Evolutionary conservation across 2,888 invertebrate genomes (phyloP).

Genomic region (Liposcelis brunnea): DNA sequence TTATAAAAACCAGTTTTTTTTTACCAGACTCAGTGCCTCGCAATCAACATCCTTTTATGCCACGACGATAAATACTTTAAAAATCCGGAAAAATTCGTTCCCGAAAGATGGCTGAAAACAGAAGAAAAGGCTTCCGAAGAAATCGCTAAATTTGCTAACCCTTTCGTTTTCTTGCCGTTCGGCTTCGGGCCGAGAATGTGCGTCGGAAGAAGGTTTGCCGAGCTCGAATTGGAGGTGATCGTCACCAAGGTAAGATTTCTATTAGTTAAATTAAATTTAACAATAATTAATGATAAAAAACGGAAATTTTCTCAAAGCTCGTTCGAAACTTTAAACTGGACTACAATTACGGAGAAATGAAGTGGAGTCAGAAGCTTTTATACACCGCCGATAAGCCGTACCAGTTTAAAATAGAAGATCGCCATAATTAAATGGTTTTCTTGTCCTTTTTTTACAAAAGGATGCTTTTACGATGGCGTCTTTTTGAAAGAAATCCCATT

Average conservation of each 20-base stretch:
- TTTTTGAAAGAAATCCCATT: too few relatives aligned
- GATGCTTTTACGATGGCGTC: too few relatives aligned
- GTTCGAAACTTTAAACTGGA: neutral
- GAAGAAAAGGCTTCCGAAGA: neutral
- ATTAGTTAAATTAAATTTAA: neutral
- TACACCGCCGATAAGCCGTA: neutral
- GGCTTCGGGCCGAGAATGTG: conserved; percentile 21
- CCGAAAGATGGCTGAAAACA: conserved; percentile 29
- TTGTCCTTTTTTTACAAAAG: too few relatives aligned
- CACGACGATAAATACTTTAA: conserved; percentile 20
- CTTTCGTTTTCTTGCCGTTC: conserved; percentile 19
- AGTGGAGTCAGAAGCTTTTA: neutral
- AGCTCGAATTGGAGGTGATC: conserved; percentile 23
- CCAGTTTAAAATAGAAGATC: neutral
- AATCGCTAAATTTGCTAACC: conserved; percentile 11
- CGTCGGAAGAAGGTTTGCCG: conserved; percentile 26
- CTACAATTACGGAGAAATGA: conserved; percentile 1
- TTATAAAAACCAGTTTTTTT: too few relatives aligned
- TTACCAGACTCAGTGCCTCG: conserved; percentile 10
- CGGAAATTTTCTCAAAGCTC: neutral
- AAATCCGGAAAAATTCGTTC: conserved; percentile 23
- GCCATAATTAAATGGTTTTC: conserved; percentile 3
- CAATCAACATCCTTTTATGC: conserved; percentile 5
- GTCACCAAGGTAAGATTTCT: conserved; percentile 14
- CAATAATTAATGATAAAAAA: neutral